Evolutionary conservation across 1,140 invertebrate genomes (phyloP), one percentile per base, ranked within the genome.

Genomic region (Adelges cooleyi): DNA sequence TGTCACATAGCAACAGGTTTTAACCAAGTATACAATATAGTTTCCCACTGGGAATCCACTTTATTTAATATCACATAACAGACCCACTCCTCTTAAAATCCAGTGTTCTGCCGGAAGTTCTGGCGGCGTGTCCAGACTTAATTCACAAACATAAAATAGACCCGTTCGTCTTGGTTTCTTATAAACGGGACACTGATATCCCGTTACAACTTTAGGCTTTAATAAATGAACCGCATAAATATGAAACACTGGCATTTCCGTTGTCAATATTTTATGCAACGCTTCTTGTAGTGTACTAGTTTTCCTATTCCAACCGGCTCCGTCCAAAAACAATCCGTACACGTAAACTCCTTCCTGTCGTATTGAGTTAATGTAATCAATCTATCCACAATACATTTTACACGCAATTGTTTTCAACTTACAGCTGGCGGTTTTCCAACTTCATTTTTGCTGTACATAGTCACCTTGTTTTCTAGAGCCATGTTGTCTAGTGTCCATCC

Each of bases 401-500:
- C 5, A 6, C 11, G 11, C 29, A 33, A 33, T 33, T 33, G 11
- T 33, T 1, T 27, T 65, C n/a, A 40, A 72, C 74, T 73, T 76
- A 89, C 89, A 25, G 77, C 69, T 3, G 93, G 92, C 6, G 89
- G 85, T 71, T 89, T 87, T 54, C 85, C 87, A 6, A 97, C 82
- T 66, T 97, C 94, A 72, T 94, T 90, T 70, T 88, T 88, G 70
- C 86, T 87, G 68, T 86, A 84, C 53, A 85, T 81, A 1, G 92
- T 96, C 51, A 97, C 93, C 49, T 92, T 82, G 75, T 97, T 97
- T 77, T 95, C 91, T n/a, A 97, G 77, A 2, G 96, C 88, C 0
- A 97, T 94, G 1, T 89, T 95, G 75, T 98, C 95, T 68, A 98
- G 76, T 0, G 94, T 93, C 94, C 94, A 97, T 1, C 94, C 94